A percentile compares a stretch with the other conserved stretches of the same genome.
phyloP scores from a whole-genome alignment of 2,113 vertebrate genomes.

The Lutjanus erythropterus region DNA sequence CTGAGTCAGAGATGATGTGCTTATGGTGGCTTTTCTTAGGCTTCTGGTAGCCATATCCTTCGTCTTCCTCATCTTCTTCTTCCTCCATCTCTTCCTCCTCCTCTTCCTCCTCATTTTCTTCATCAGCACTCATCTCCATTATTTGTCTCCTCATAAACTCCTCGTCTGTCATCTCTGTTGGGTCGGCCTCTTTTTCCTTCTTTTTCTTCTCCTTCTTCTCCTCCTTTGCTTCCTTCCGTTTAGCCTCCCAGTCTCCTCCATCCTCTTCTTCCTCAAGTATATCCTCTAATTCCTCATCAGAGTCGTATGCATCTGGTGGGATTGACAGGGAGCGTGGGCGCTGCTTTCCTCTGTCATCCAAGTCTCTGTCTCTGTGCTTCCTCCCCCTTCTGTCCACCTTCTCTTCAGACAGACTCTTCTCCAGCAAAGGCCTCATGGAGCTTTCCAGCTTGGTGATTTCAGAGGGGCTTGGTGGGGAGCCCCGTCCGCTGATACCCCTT shows the following conservation, averaged over 20 bases:
- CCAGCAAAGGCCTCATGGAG: slow-evolving; percentile 90
- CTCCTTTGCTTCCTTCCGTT: slow-evolving; percentile 86
- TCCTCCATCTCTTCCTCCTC: slow-evolving; percentile 85
- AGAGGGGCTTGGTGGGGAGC: slow-evolving; percentile 91
- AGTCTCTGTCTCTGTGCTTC: slow-evolving; percentile 74
- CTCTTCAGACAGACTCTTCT: slow-evolving; percentile 84
- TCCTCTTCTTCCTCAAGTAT: slow-evolving; percentile 95
- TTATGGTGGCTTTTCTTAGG: slow-evolving; percentile 89
- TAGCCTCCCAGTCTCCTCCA: slow-evolving; percentile 89
- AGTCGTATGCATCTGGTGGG: slow-evolving; percentile 94
- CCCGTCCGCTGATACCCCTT: slow-evolving; percentile 85
- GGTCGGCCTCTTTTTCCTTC: slow-evolving; percentile 76
- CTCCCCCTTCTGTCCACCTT: slow-evolving; percentile 79
- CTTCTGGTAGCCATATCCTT: slow-evolving; percentile 85
- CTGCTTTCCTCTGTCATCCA: slow-evolving; percentile 88
- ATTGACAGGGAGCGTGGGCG: slow-evolving; percentile 94
- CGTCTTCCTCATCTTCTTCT: slow-evolving; percentile 91
- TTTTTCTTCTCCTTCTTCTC: slow-evolving; percentile 91
- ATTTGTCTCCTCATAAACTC: slow-evolving; percentile 98
- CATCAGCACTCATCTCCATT: slow-evolving; percentile 98
- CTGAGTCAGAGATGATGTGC: slow-evolving; percentile 85
- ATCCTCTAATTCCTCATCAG: slow-evolving; percentile 94
- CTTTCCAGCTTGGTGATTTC: slow-evolving; percentile 95
- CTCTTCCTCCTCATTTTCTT: slow-evolving; percentile 88
- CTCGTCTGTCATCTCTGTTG: slow-evolving; percentile 89